Evolutionary conservation across 2,113 vertebrate species (phyloP).

Genomic region (Prolemur simus): DNA sequence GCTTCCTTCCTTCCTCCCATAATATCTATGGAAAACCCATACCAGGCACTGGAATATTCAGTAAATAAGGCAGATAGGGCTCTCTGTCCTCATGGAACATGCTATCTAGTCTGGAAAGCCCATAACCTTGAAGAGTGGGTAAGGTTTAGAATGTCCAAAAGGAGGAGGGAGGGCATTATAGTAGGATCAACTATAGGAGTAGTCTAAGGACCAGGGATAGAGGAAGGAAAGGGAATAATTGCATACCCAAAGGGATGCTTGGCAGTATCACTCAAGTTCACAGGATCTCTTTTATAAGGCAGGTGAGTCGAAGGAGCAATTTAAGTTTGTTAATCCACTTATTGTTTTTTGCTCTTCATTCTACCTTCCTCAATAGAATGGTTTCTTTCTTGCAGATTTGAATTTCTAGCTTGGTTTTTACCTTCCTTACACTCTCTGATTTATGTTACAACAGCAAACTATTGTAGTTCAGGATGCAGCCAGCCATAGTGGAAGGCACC

Average conservation of each 20-base stretch:
- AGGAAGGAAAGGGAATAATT: neutral
- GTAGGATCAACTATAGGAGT: neutral
- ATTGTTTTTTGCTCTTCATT: neutral
- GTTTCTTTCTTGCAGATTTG: neutral
- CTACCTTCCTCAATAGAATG: neutral
- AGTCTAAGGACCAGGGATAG: neutral
- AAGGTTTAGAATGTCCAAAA: neutral
- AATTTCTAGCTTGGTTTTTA: neutral
- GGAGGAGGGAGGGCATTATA: neutral
- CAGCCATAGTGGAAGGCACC: neutral
- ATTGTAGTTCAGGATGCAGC: neutral
- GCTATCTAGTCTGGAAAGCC: neutral
- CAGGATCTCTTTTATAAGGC: neutral
- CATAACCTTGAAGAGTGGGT: neutral
- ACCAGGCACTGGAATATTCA: neutral
- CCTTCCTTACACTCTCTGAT: slow-evolving; percentile 22
- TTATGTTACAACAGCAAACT: neutral
- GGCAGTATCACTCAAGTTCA: neutral
- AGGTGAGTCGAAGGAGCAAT: neutral
- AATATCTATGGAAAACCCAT: neutral
- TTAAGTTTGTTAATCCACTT: neutral
- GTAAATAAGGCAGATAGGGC: neutral
- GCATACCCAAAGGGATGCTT: neutral
- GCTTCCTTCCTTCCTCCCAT: neutral
- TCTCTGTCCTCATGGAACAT: neutral